Percentiles rank a stretch among this genome's conserved stretches.
These are phyloP conservation scores for Phymatocera aterrima DNA, from an alignment of 2,888 invertebrate genomes.

Conservation along the genomic window DNA sequence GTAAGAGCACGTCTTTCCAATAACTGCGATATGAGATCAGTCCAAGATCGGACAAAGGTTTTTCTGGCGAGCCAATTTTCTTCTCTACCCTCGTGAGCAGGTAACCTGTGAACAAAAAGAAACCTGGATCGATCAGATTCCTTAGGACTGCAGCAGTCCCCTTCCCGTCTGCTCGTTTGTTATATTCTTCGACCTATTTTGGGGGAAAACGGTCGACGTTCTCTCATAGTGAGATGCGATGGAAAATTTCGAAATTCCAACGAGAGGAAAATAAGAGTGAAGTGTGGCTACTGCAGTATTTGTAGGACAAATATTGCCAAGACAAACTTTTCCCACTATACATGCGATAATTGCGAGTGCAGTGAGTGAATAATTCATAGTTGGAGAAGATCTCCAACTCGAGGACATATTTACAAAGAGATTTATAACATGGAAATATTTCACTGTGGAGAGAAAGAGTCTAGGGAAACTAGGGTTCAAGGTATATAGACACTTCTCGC, in stretches of 20 bases:
- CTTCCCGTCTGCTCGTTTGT: not conserved
- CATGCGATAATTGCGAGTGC: too few species aligned
- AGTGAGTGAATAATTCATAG: too few species aligned
- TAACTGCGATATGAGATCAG: constrained; percentile 98
- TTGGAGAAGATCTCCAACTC: too few species aligned
- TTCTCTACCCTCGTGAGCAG: constrained; percentile 95
- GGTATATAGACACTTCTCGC: not conserved
- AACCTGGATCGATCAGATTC: constrained; percentile 15
- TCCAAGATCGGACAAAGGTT: constrained; percentile 97
- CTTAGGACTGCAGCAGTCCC: not conserved
- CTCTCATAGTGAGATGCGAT: not conserved
- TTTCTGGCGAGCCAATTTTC: constrained; percentile 99
- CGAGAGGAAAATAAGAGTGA: too few species aligned
- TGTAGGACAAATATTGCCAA: too few species aligned
- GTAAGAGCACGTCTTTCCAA: constrained; percentile 97
- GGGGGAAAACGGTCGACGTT: not conserved
- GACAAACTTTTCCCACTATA: too few species aligned
- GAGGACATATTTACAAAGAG: not conserved
- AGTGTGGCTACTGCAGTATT: not conserved
- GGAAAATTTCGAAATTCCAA: too few species aligned
- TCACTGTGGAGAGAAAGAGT: too few species aligned
- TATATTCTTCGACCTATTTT: not conserved
- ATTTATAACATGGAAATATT: not conserved
- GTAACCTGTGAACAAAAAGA: constrained; percentile 84
- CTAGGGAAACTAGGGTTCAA: not conserved